Evolutionary conservation across 2,888 invertebrate species (phyloP).

Genomic region (Merodon equestris): DNA sequence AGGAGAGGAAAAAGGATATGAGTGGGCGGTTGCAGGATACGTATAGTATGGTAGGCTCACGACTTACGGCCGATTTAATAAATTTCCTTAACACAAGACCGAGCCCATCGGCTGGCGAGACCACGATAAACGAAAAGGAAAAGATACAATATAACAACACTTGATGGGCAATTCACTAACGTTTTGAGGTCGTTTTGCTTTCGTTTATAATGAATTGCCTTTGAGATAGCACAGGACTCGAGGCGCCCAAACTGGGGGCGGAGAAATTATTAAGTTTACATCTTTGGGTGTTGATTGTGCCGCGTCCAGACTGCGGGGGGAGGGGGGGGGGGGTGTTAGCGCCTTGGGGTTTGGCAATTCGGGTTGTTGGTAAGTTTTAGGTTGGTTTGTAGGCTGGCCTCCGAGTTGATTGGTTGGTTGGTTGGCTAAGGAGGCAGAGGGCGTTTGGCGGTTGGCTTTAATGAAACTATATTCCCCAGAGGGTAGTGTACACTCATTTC

Average conservation of each 20-base stretch:
- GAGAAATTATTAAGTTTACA: constrained; percentile 62
- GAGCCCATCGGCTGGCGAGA: too few relatives aligned
- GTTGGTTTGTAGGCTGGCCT: too few relatives aligned
- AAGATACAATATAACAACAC: constrained; percentile 20
- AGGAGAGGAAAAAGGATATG: neutral
- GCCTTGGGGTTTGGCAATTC: constrained; percentile 6
- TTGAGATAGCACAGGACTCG: constrained; percentile 52
- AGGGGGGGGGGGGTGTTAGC: constrained; percentile 23
- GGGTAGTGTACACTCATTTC: constrained; percentile 32
- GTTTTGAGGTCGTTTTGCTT: constrained; percentile 65
- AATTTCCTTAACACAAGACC: constrained; percentile 24
- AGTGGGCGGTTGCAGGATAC: constrained; percentile 25
- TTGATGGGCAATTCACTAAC: constrained; percentile 59
- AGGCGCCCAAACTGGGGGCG: constrained; percentile 21
- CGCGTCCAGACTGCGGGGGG: constrained; percentile 29
- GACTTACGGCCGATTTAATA: constrained; percentile 57
- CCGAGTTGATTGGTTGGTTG: neutral
- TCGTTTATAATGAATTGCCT: constrained; percentile 65
- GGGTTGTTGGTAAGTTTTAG: too few relatives aligned
- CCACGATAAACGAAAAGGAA: neutral
- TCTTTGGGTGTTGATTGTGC: constrained; percentile 59
- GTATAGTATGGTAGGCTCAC: constrained; percentile 28
- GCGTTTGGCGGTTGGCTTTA: constrained; percentile 27
- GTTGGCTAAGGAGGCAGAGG: neutral
- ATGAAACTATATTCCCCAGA: constrained; percentile 46